Base-by-base conservation (phyloP, 2,113 vertebrate genomes). In the Pycnonotus jocosus region DNA sequence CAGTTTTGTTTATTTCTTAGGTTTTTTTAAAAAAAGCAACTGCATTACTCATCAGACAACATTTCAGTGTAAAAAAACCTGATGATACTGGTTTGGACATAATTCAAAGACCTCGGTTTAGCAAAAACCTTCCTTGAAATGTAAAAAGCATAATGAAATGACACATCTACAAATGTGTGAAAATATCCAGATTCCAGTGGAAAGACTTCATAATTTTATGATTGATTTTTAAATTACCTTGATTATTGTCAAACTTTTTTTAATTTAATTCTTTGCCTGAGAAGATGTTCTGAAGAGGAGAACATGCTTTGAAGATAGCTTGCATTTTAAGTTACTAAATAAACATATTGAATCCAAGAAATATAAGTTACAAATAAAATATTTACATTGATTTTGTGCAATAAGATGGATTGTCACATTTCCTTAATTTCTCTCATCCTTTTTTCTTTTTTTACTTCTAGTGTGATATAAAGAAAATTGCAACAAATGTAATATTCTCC, bases 181-280 rank as follows among this genome's bases (percentile, higher is more conserved):
- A 81, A 95, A 19, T 24, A 81, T 51, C 16, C 53, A 64, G 33
- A 78, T 62, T 30, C 11, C 33, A 33, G 5, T 54, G 45, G 40
- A 96, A 73, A 97, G 17, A 76, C 11, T 0, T 58, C 15, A 89
- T 82, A 71, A 76, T 91, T 94, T 76, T 78, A 24, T 38, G n/a
- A 79, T 25, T 54, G 8, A 70, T 90, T 90, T 77, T 86, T 65
- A 89, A 88, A 76, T 65, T 4, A 20, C 7, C 38, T 88, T 89
- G 51, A 70, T 66, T 37, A 5, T 45, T 90, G 31, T 56, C 9
- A 83, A 58, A 3, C 44, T 74, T 92, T 74, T 92, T 74, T 65
- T 0, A 0, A 50, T 76, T 73, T 81, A 66, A 56, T 79, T 70
- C 1, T 68, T 77, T 45, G 1, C 54, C 87, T 92, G 16, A 73